Percentiles rank a stretch among this genome's conserved stretches.
Conservation (phyloP, 2,888 invertebrate genomes). For the Oscheius sp. region DNA sequence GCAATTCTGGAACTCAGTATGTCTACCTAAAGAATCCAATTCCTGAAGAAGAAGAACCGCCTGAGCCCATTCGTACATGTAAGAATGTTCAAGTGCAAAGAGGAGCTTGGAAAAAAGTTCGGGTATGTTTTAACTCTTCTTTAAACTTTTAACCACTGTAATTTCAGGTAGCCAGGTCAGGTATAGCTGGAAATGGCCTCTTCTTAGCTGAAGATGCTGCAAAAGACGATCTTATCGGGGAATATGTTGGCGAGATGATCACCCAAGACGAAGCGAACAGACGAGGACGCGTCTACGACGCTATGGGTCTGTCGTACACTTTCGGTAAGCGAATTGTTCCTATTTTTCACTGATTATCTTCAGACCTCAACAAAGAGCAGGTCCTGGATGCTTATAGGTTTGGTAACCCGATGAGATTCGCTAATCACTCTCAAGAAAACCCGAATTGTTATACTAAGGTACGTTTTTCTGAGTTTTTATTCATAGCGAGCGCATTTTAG, state of each 20-base stretch:
- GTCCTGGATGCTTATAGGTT: constrained; percentile 98
- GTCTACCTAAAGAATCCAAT: not conserved
- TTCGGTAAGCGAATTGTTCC: constrained; percentile 77
- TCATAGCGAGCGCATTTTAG: constrained; percentile 73
- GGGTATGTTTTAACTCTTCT: not conserved
- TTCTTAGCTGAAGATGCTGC: constrained; percentile 10
- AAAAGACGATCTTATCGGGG: constrained; percentile 90
- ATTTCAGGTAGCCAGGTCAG: no score
- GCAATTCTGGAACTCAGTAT: not conserved
- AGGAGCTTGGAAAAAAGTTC: constrained; percentile 6
- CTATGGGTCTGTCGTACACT: constrained; percentile 97
- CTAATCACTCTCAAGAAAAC: constrained; percentile 86
- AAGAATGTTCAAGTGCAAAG: constrained; percentile 3
- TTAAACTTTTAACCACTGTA: no score
- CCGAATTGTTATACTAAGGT: constrained; percentile 76
- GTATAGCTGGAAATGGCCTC: constrained; percentile 20
- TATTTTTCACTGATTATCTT: not conserved
- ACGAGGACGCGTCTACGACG: constrained; percentile 98
- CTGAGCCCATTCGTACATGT: no score
- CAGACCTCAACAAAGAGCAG: constrained; percentile 57
- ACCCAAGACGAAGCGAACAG: constrained; percentile 98
- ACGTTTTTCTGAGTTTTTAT: not conserved
- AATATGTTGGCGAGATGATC: constrained; percentile 96
- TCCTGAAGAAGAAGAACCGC: not conserved
- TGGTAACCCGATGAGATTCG: constrained; percentile 98